Percentiles rank a stretch among this genome's conserved stretches.
These are phyloP conservation scores for Microchrysa polita DNA, from an alignment of 2,888 invertebrate genomes.

Conservation along the genomic window DNA sequence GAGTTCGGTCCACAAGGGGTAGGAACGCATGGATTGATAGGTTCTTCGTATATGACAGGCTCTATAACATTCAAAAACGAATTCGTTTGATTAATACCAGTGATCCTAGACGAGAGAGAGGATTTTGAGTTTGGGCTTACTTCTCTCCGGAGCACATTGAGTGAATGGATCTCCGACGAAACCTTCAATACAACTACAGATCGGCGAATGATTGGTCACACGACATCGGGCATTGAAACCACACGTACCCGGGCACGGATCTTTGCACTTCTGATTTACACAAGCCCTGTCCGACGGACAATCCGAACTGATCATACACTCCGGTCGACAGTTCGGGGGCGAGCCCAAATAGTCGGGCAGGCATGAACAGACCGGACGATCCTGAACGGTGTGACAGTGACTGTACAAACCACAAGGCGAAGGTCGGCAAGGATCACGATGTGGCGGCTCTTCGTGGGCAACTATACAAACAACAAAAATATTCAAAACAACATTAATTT, in stretches of 20 bases:
- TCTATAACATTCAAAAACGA: conserved; percentile 49
- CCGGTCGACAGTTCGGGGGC: conserved; percentile 80
- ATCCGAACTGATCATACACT: conserved; percentile 80
- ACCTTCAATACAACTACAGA: conserved; percentile 75
- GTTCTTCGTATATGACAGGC: conserved; percentile 57
- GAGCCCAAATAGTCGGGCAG: conserved; percentile 74
- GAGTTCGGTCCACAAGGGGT: conserved; percentile 74
- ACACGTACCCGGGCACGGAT: conserved; percentile 80
- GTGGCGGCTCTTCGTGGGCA: conserved; percentile 27
- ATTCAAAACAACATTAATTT: neutral
- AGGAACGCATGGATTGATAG: conserved; percentile 69
- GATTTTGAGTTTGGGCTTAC: conserved; percentile 55
- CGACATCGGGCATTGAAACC: conserved; percentile 77
- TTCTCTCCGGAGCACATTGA: conserved; percentile 69
- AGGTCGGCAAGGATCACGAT: conserved; percentile 64
- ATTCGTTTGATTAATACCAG: conserved; percentile 55
- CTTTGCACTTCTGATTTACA: conserved; percentile 77
- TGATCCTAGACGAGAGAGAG: conserved; percentile 41
- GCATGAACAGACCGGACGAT: conserved; percentile 80
- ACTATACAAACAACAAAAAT: conserved; percentile 36
- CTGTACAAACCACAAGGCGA: conserved; percentile 67
- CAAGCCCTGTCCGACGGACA: conserved; percentile 78
- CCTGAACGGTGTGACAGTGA: conserved; percentile 67
- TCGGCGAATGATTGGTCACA: conserved; percentile 80
- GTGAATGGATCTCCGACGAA: conserved; percentile 80